Conservation (phyloP, 2,797 vertebrate species). For the Eurystomus glaucurus region DNA sequence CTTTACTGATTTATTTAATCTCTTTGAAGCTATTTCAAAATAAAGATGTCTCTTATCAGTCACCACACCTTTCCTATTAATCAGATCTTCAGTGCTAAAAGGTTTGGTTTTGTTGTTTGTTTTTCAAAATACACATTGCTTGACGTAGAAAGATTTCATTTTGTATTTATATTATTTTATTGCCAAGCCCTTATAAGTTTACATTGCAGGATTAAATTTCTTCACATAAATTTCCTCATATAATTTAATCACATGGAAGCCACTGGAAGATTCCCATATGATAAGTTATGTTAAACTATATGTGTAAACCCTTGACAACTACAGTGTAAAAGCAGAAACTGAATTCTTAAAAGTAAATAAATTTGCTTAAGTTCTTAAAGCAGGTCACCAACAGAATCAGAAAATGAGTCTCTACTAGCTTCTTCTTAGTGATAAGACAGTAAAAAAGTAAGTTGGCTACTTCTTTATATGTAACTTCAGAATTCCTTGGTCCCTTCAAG, state of each 20-base stretch:
- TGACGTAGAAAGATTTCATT: not conserved
- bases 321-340: not conserved
- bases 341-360: not conserved
- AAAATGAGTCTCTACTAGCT: not conserved
- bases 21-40: not conserved
- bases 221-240: not conserved
- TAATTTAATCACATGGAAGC: not conserved
- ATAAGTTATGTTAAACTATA: not conserved
- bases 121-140: not conserved
- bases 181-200: not conserved
- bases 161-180: not conserved
- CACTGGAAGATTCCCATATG: not conserved
- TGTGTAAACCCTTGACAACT: not conserved
- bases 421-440: not conserved
- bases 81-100: not conserved
- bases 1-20: not conserved
- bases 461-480: not conserved
- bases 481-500: not conserved
- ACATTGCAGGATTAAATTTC: not conserved
- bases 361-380: not conserved
- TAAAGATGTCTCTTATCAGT: not conserved
- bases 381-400: not conserved
- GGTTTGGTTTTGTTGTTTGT: not conserved
- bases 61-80: constrained; percentile 19
- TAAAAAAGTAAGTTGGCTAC: not conserved